Evolutionary conservation across 2,888 invertebrate genomes (phyloP).

Genomic region (Octodonta nipae): DNA sequence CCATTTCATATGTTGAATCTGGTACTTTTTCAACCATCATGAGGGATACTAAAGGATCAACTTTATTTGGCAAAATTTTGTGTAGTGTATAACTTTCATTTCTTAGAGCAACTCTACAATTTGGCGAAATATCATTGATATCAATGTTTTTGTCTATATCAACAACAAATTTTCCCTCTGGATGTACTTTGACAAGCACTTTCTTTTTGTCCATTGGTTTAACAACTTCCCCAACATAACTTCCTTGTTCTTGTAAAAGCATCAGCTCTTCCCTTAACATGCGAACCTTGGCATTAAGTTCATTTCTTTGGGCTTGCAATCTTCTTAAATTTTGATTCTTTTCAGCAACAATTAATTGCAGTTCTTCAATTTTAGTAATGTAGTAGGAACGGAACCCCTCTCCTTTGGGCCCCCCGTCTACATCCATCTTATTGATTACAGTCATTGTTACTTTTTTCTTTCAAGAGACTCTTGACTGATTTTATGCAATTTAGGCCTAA

Average conservation of each 20-base stretch:
- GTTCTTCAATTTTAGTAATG: constrained; percentile 93
- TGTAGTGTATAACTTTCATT: constrained; percentile 98
- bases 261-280: constrained; percentile 95
- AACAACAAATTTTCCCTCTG: constrained; percentile 98
- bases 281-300: constrained; percentile 96
- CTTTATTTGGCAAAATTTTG: constrained; percentile 96
- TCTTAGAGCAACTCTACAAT: constrained; percentile 90
- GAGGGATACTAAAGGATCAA: constrained; percentile 91
- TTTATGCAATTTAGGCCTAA: no score
- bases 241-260: constrained; percentile 92
- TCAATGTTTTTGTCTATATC: constrained; percentile 98
- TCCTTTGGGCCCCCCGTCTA: constrained; percentile 55
- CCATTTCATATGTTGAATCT: constrained; percentile 99
- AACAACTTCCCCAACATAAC: constrained; percentile 98
- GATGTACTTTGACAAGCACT: constrained; percentile 96
- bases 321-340: constrained; percentile 93
- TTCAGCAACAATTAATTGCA: constrained; percentile 90
- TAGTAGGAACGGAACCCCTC: constrained; percentile 93
- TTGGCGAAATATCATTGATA: constrained; percentile 93
- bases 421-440: no score
- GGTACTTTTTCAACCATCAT: constrained; percentile 99
- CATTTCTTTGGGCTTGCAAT: constrained; percentile 95
- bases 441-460: no score
- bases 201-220: constrained; percentile 99
- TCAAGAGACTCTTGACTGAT: no score